Base-by-base conservation (phyloP, 2,797 vertebrate species). In the Sarcophilus harrisii region DNA sequence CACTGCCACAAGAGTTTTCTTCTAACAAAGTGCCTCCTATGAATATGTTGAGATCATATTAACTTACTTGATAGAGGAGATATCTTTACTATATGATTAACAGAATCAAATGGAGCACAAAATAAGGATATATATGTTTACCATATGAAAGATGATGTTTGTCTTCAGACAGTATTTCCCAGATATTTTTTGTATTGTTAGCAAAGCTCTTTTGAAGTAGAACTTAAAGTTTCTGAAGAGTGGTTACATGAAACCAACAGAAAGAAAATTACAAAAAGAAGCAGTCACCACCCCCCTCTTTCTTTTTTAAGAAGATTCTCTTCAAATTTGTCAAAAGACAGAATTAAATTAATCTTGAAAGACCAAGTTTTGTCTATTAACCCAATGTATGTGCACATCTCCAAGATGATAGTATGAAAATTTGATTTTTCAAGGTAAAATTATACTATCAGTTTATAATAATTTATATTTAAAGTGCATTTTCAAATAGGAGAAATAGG, bases 261-360 rank as follows among this genome's bases (percentile, higher is more conserved):
- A 98, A 98, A 97, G 97, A 98, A 98, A 98, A 97, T 95, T 97
- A 98, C 97, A 97, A 98, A 98, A 94, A 93, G 96, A 97, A 96
- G 90, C 95, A 97, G 91, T 62, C 96, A 93, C 92, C 92, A n/a
- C n/a, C 97, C 90, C 94, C 95, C 90, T 49, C 94, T 93, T 98
- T 98, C 97, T 55, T 98, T 98, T 97, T 98, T 2, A 0, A 98
- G 94, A 97, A 94, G 92, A 97, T 97, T 52, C 52, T 52, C 52
- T 52, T 52, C 49, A 52, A 52, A 52, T 52, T 52, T 96, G 96
- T 98, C 98, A 98, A 98, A 98, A 96, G 95, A 18, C 57, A 59
- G 58, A 59, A 59, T 59, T 29, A 28, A 29, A 5, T 59, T 28
- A 59, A 59, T 24, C 9, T 59, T 59, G 58, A 59, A 59, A 24